Conservation (phyloP, 2,888 invertebrate genomes). For the Athrips mouffetella region DNA sequence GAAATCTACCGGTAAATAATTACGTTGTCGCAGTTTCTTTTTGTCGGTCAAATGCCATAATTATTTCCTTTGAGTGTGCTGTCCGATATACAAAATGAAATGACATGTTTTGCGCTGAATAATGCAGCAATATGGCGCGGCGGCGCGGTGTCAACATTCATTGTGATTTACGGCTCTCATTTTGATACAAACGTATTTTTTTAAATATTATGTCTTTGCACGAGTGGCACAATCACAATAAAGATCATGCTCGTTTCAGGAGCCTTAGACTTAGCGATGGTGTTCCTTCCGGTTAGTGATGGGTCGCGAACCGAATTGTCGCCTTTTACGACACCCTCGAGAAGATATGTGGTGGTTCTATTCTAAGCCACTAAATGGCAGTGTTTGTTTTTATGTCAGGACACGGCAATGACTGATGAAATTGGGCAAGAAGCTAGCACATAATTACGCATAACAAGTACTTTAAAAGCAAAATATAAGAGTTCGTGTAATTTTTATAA, state of each 20-base stretch:
- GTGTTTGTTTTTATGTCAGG: no score
- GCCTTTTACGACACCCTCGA: no score
- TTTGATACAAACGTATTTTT: background rate
- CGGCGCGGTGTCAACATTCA: slow-evolving; percentile 24
- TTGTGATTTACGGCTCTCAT: slow-evolving; percentile 26
- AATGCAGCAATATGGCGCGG: slow-evolving; percentile 25
- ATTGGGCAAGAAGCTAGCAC: no score
- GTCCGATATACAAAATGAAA: slow-evolving; percentile 43
- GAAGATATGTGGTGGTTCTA: no score
- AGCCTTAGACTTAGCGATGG: no score
- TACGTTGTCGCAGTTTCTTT: slow-evolving; percentile 53
- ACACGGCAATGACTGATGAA: no score
- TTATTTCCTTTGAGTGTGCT: slow-evolving; percentile 48
- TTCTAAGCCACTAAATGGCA: no score
- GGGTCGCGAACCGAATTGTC: no score
- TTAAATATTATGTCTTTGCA: background rate
- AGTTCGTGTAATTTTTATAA: background rate
- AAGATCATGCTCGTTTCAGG: no score
- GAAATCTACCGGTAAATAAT: slow-evolving; percentile 65
- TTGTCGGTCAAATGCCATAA: slow-evolving; percentile 49
- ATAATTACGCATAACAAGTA: no score
- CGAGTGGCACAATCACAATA: no score
- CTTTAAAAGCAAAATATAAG: background rate
- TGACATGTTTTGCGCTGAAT: slow-evolving; percentile 38
- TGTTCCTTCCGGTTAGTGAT: no score